Evolutionary conservation across 2,113 vertebrate genomes (phyloP), one percentile per base, ranked within the genome.

Genomic region (Amphiprion ocellaris): DNA sequence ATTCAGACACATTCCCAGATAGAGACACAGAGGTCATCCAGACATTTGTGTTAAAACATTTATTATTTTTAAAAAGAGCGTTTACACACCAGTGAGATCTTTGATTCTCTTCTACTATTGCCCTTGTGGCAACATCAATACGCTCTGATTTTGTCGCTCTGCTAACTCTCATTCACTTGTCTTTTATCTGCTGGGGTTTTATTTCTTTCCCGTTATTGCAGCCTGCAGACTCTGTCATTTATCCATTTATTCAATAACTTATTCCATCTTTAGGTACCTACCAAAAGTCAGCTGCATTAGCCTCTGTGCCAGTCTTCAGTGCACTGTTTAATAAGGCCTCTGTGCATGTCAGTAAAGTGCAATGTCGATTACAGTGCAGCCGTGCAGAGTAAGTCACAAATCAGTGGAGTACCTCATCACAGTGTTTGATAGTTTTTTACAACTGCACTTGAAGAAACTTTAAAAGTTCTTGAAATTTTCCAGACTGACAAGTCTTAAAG

Each of bases 81-180:
- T 50, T 79, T 73, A 70, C 0, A 33, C 30, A 33, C 37, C 65
- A 56, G 0, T 80, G n/a, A 54, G 19, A 63, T 71, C 19, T 85
- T 79, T 79, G 26, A 79, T 73, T 73, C 60, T 24, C 17, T 37
- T 12, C 49, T 52, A 53, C 26, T 17, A 28, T 19, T 33, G 37
- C 44, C 60, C 30, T 71, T 54, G 50, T 41, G 30, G 65, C 23
- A 65, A 60, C 68, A 59, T 81, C 56, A 63, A 44, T 63, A 59
- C 33, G 16, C 55, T 41, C 55, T 37, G 50, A 68, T 60, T 41
- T 61, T 49, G 54, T 46, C 4, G 3, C 73, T 47, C 53, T 53
- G 44, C 49, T 72, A 65, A 79, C 46, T 19, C 47, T 76, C 39
- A 58, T 87, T 73, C 21, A 53, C 12, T 10, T n/a, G 17, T 46